Conservation (phyloP, 2,888 invertebrate genomes). For the Diarsia dahlii region DNA sequence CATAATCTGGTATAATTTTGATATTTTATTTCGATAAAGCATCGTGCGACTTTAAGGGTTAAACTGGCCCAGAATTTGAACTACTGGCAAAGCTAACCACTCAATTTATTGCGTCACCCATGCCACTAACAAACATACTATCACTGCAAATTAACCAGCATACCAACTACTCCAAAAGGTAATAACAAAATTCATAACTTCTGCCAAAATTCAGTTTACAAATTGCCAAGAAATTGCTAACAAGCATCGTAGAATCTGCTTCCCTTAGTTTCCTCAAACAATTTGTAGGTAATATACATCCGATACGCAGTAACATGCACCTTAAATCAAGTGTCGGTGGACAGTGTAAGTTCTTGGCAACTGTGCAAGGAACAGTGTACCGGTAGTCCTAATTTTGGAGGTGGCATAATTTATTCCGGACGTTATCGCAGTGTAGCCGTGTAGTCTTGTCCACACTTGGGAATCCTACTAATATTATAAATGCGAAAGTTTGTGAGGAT, state of each 20-base stretch:
- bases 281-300: constrained; percentile 54
- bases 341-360: constrained; percentile 64
- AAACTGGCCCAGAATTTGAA: too few species aligned
- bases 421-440: neutral
- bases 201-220: constrained; percentile 12
- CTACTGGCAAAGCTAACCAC: too few species aligned
- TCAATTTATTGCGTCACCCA: neutral
- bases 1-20: too few species aligned
- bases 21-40: too few species aligned
- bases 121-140: neutral
- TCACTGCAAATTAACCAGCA: neutral
- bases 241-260: constrained; percentile 21
- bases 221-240: constrained; percentile 24
- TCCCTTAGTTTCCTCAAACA: constrained; percentile 49
- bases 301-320: constrained; percentile 49
- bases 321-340: constrained; percentile 58
- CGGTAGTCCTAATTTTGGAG: constrained; percentile 56
- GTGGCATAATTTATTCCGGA: constrained; percentile 51
- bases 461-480: too few species aligned
- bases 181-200: neutral
- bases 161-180: neutral
- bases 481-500: too few species aligned
- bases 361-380: constrained; percentile 28
- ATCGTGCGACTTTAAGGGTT: too few species aligned
- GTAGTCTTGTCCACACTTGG: constrained; percentile 19